Conservation (phyloP, 2,888 invertebrate genomes). For the Idaea biselata region DNA sequence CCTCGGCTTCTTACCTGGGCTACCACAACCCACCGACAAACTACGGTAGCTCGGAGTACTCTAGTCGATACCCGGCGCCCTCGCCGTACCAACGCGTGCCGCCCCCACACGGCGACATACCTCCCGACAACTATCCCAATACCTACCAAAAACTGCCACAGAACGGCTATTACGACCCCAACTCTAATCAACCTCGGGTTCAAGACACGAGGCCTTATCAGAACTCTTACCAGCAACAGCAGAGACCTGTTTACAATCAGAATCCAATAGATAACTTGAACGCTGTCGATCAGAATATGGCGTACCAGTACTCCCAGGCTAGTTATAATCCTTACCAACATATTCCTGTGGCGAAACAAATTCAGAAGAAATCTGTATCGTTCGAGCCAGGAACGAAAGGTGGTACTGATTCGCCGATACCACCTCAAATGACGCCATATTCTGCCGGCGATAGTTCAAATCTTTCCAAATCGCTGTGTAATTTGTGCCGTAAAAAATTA, state of each 20-base stretch:
- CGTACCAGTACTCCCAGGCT: conserved; percentile 61
- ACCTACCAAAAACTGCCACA: conserved; percentile 66
- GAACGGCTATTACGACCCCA: conserved; percentile 62
- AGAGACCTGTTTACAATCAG: conserved; percentile 64
- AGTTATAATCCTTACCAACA: conserved; percentile 83
- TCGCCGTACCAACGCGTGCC: conserved; percentile 83
- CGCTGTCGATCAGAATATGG: conserved; percentile 44
- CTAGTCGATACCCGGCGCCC: conserved; percentile 74
- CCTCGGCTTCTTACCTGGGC: conserved; percentile 70
- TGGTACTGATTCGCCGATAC: conserved; percentile 77
- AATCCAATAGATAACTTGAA: conserved; percentile 49
- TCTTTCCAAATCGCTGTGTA: conserved; percentile 85
- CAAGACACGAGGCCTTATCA: conserved; percentile 59
- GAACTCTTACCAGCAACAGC: conserved; percentile 53
- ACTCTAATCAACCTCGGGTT: conserved; percentile 45
- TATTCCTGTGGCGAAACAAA: conserved; percentile 80
- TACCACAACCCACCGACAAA: conserved; percentile 77
- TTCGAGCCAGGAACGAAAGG: conserved; percentile 88
- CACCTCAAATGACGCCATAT: conserved; percentile 59
- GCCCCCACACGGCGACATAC: conserved; percentile 75
- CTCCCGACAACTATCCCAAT: conserved; percentile 59
- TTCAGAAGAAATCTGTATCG: conserved; percentile 85
- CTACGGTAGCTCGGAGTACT: conserved; percentile 71
- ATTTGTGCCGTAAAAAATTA: conserved; percentile 92
- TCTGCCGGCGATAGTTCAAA: conserved; percentile 47